These are phyloP conservation scores for Sciurus niger DNA, from an alignment of 2,113 vertebrate species.

Conservation along the genomic window DNA sequence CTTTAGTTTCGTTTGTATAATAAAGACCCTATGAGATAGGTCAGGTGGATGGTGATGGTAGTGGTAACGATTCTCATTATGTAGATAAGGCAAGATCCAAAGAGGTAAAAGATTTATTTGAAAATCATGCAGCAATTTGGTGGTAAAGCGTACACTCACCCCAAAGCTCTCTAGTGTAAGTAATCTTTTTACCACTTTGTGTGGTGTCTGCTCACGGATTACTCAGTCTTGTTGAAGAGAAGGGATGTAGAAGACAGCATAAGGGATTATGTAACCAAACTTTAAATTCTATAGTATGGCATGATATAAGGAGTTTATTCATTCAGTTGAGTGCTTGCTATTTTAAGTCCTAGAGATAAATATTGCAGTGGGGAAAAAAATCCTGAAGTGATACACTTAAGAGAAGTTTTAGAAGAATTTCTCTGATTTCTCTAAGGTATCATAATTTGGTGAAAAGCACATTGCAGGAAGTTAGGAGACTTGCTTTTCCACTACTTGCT, in stretches of 20 bases:
- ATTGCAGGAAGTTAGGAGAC: neutral
- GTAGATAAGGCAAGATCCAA: neutral
- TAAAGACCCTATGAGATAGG: neutral
- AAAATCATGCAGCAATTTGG: neutral
- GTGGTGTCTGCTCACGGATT: neutral
- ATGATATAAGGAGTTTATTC: neutral
- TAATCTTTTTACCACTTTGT: neutral
- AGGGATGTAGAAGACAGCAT: neutral
- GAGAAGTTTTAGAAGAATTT: conserved; percentile 5
- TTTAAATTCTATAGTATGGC: neutral
- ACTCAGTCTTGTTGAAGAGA: neutral
- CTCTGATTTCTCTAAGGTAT: neutral
- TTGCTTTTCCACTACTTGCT: conserved; percentile 32
- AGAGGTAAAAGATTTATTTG: neutral
- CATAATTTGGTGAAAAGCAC: conserved; percentile 47
- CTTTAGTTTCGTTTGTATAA: neutral
- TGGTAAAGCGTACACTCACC: neutral
- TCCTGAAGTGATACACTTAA: neutral
- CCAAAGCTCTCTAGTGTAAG: neutral
- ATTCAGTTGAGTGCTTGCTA: neutral
- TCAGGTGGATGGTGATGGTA: neutral
- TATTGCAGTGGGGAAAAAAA: neutral
- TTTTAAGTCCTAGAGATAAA: neutral
- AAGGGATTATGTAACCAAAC: neutral
- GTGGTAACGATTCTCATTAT: neutral